phyloP scores from a whole-genome alignment of 2,797 vertebrate genomes.

The Dipus sagitta region DNA sequence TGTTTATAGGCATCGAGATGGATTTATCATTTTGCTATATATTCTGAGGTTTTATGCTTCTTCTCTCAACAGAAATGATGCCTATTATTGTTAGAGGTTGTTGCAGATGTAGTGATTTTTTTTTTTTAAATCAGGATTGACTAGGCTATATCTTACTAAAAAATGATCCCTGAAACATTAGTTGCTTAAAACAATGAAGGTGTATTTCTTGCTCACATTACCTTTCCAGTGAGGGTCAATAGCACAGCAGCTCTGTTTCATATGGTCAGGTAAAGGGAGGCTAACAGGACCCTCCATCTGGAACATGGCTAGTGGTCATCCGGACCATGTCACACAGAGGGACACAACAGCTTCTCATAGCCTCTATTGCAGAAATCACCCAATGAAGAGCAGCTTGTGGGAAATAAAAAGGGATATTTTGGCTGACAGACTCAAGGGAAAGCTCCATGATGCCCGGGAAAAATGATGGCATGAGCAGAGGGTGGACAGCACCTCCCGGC shows the following conservation, averaged over 20 bases:
- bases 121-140: conserved; percentile 32
- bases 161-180: conserved; percentile 30
- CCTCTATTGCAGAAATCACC: too few relatives aligned
- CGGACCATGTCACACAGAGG: neutral
- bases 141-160: neutral
- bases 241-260: neutral
- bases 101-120: neutral
- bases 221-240: neutral
- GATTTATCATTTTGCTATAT: conserved; percentile 16
- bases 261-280: neutral
- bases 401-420: too few relatives aligned
- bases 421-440: too few relatives aligned
- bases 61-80: conserved; percentile 29
- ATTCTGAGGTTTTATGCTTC: neutral
- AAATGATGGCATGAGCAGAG: too few relatives aligned
- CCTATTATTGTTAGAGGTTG: neutral
- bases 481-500: too few relatives aligned
- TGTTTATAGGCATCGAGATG: conserved; percentile 27
- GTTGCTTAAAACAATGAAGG: neutral
- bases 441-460: too few relatives aligned
- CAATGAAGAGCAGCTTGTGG: too few relatives aligned
- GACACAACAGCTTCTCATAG: neutral
- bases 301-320: neutral
- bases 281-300: neutral
- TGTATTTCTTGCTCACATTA: neutral